Conservation (phyloP, 2,888 invertebrate genomes). For the Hydroisotoma schaefferi region DNA sequence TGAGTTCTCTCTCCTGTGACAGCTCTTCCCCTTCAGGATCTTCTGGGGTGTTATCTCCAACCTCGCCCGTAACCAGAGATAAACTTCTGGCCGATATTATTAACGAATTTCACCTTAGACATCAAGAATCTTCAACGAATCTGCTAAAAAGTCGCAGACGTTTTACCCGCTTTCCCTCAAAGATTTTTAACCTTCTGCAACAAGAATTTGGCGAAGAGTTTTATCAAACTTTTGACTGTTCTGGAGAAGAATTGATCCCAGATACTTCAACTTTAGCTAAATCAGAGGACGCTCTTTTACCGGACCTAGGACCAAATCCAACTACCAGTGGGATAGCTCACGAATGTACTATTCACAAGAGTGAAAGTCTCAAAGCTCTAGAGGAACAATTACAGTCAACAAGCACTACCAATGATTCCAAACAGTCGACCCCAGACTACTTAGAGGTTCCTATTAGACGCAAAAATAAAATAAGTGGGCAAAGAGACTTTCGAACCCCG, state of each 20-base stretch:
- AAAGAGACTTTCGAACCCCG: conserved; percentile 36
- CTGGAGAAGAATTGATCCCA: neutral
- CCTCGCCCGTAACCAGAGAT: conserved; percentile 47
- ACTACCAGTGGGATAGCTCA: conserved; percentile 6
- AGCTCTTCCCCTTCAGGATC: conserved; percentile 46
- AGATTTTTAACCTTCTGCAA: conserved; percentile 48
- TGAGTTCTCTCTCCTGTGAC: conserved; percentile 37
- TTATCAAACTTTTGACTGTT: conserved; percentile 45
- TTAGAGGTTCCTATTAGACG: conserved; percentile 42
- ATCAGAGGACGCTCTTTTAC: too few relatives aligned
- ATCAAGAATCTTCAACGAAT: conserved; percentile 20
- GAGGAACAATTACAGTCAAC: conserved; percentile 37
- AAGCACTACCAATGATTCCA: conserved; percentile 37
- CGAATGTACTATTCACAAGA: conserved; percentile 43
- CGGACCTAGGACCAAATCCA: too few relatives aligned
- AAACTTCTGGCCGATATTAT: conserved; percentile 48
- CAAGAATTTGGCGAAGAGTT: conserved; percentile 48
- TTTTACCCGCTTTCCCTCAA: conserved; percentile 45
- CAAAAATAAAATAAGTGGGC: conserved; percentile 34
- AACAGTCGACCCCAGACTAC: conserved; percentile 31
- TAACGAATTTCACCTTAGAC: conserved; percentile 45
- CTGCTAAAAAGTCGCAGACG: conserved; percentile 9
- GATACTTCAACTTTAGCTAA: neutral
- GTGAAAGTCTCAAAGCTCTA: conserved; percentile 42
- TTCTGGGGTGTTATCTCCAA: conserved; percentile 47